Evolutionary conservation across 2,113 vertebrate species (phyloP).

Genomic region (Solea solea): DNA sequence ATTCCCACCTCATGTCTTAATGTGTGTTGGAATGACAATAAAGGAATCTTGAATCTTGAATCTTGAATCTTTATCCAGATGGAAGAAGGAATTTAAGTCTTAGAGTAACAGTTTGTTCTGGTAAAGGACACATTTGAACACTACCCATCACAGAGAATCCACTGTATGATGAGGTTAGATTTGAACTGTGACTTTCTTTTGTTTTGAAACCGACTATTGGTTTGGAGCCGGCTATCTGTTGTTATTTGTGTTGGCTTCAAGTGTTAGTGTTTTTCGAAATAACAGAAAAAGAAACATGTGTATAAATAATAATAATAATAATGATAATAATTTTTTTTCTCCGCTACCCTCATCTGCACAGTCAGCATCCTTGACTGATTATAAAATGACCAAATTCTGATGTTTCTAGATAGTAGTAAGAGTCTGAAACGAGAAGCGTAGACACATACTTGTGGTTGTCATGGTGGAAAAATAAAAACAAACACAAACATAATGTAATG

Average conservation of each 20-base stretch:
- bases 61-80: no score
- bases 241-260: neutral
- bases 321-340: neutral
- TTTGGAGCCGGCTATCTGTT: neutral
- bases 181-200: neutral
- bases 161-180: no score
- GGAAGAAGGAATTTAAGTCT: no score
- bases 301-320: no score
- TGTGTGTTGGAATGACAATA: no score
- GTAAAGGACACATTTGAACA: no score
- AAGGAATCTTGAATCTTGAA: no score
- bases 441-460: constrained; percentile 32
- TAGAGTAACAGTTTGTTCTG: no score
- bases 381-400: neutral
- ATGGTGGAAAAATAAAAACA: constrained; percentile 16
- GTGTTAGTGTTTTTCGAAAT: neutral
- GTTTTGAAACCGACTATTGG: neutral
- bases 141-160: no score
- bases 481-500: constrained; percentile 6
- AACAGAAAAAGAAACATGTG: no score
- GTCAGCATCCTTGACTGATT: constrained; percentile 15
- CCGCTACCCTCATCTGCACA: neutral
- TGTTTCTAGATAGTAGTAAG: neutral
- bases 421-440: neutral
- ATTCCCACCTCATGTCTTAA: no score